A percentile compares a stretch with the other conserved stretches of the same genome.
phyloP scores from a whole-genome alignment of 2,113 vertebrate species.

The Xiphophorus maculatus region DNA sequence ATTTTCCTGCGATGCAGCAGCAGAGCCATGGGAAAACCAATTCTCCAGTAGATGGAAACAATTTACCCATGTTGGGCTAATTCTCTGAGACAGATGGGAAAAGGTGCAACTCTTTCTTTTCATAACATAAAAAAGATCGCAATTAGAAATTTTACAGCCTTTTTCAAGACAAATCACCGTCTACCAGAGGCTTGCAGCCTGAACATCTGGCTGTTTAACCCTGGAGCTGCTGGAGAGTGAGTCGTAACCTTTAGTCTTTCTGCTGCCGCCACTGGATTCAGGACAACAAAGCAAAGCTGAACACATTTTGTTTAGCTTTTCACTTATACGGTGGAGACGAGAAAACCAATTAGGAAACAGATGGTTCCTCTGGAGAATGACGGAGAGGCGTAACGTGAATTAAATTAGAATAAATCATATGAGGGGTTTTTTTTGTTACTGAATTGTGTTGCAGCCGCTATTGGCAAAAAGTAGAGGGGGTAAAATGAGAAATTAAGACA shows the following conservation, averaged over 20 bases:
- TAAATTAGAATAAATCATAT: constrained; percentile 48
- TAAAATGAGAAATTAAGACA: constrained; percentile 14
- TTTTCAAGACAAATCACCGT: constrained; percentile 3
- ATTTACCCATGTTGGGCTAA: constrained; percentile 50
- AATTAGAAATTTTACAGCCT: constrained; percentile 19
- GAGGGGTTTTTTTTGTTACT: constrained; percentile 1
- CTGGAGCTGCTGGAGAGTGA: constrained; percentile 15
- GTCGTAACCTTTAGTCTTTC: constrained; percentile 21
- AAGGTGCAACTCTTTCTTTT: constrained; percentile 28
- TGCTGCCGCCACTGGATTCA: constrained; percentile 6
- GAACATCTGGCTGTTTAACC: constrained; percentile 49
- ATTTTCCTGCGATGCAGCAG: constrained; percentile 58
- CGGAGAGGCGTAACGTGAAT: constrained; percentile 52
- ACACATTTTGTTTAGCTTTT: constrained; percentile 23
- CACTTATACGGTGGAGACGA: neutral
- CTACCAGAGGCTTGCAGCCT: neutral
- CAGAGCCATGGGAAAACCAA: constrained; percentile 40
- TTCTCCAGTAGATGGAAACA: constrained; percentile 60
- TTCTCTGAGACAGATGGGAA: constrained; percentile 50
- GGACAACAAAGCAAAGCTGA: constrained; percentile 1
- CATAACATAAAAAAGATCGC: constrained; percentile 7
- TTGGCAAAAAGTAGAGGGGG: constrained; percentile 1
- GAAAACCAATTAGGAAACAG: constrained; percentile 41
- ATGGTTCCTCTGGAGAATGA: constrained; percentile 53
- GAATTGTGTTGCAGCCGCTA: constrained; percentile 8